Conservation (phyloP, 1,140 invertebrate species). For the Drosophila willistoni region DNA sequence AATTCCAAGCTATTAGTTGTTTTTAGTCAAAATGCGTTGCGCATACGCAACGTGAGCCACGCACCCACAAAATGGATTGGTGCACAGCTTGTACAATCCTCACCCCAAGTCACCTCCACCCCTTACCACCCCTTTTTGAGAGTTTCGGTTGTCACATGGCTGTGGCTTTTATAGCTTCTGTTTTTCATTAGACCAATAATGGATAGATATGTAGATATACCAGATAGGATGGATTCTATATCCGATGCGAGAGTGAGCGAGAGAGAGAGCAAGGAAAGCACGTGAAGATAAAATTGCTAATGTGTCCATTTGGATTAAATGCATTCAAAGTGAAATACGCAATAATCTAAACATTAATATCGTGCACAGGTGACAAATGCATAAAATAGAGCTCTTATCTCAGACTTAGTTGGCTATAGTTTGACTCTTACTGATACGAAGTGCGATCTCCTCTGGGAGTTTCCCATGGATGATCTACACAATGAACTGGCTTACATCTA, state of each 20-base stretch:
- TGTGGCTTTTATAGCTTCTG: constrained; percentile 71
- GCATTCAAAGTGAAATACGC: not conserved
- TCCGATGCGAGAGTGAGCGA: not conserved
- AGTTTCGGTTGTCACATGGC: constrained; percentile 56
- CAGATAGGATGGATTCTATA: not conserved
- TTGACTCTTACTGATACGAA: too few species aligned
- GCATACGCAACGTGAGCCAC: constrained; percentile 71
- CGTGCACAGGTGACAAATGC: not conserved
- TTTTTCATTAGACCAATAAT: constrained; percentile 69
- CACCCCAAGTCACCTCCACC: constrained; percentile 12
- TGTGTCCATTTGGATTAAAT: not conserved
- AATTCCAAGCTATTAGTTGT: constrained; percentile 76
- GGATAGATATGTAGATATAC: not conserved
- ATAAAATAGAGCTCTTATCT: too few species aligned
- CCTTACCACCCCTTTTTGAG: constrained; percentile 22
- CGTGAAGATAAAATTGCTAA: not conserved
- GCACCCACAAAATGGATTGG: constrained; percentile 48
- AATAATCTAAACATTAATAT: not conserved
- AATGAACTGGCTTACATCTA: too few species aligned
- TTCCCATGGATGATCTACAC: too few species aligned
- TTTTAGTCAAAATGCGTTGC: constrained; percentile 68
- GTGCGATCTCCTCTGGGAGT: too few species aligned
- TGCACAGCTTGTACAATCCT: constrained; percentile 3
- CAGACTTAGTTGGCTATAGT: too few species aligned
- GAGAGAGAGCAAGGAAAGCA: too few species aligned